Conservation (phyloP, 37 sponge, comb jelly and placozoan species). For the Spongilla lacustris region DNA sequence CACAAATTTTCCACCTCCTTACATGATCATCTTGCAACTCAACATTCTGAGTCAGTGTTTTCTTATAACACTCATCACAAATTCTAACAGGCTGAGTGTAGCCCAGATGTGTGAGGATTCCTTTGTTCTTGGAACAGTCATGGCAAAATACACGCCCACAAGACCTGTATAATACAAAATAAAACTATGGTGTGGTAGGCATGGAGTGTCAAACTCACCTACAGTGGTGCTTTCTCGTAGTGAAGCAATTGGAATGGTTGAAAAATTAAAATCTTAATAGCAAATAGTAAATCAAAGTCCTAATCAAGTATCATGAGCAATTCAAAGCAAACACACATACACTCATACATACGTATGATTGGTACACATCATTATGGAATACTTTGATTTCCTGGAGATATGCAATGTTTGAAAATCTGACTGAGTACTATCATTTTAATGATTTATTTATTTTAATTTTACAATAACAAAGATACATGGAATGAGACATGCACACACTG, state of each 20-base stretch:
- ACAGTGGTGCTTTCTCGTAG: constrained; percentile 63
- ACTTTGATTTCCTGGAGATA: no score
- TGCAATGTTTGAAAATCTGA: no score
- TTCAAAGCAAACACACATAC: no score
- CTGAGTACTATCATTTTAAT: no score
- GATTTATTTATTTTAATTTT: no score
- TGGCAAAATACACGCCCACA: constrained; percentile 92
- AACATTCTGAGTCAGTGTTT: background rate
- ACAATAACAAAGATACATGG: no score
- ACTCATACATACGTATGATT: background rate
- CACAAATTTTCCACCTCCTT: background rate
- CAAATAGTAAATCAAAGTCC: no score
- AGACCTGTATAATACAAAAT: constrained; percentile 29
- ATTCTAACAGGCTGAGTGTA: constrained; percentile 73
- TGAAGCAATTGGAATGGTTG: no score
- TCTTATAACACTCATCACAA: constrained; percentile 58
- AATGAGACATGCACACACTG: no score
- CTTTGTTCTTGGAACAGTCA: constrained; percentile 76
- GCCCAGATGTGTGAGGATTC: constrained; percentile 71
- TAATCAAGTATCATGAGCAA: no score
- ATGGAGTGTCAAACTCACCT: constrained; percentile 28
- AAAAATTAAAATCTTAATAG: no score
- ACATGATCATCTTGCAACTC: background rate
- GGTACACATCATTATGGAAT: no score
- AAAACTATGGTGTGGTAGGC: background rate